Base-by-base conservation (phyloP, 2,888 invertebrate genomes). In the Diarsia rubi region DNA sequence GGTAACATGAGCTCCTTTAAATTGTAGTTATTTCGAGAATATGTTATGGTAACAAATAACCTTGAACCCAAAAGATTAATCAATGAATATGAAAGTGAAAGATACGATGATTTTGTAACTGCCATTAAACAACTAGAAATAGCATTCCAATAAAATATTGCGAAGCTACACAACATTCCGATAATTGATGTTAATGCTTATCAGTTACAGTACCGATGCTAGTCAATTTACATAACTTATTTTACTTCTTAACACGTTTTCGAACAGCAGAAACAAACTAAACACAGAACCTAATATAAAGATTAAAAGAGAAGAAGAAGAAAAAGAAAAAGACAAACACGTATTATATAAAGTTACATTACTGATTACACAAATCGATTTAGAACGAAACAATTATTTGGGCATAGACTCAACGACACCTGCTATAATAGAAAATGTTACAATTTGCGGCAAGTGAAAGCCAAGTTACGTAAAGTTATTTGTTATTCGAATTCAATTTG, bases 391-490 rank as follows among this genome's bases (percentile, higher is more conserved):
- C 31, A 62, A 27, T 62, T 60, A 45, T 69, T 69, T 66, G 37
- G 42, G 42, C 9, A 69, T 57, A 79, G 19, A 62, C 42, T 19
- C 62, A 57, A 70, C 60, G 54, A 60, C 67, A 65, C 77, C 69
- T 73, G 67, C 79, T 75, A 73, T 64, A 78, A 84, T 77, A 73
- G 84, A 82, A 87, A 87, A 78, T 85, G 78, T 79, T 83, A 82
- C 81, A 66, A 85, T 81, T 90, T 90, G 91, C 89, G 92, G 89
- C 79, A 67, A 87, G 93, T 86, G 94, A 94, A 94, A 94, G 94
- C 90, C 76, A 72, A 73, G 79, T 94, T 94, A 91, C 90, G 90
- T 91, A 92, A 93, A 88, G 75, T 87, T 88, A 84, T 86, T 84
- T 82, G 85, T 75, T 86, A 87, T 91, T 89, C 80, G 83, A 84